Evolutionary conservation across 1,140 invertebrate species (phyloP).

Genomic region (Lepidotrigona ventralis): DNA sequence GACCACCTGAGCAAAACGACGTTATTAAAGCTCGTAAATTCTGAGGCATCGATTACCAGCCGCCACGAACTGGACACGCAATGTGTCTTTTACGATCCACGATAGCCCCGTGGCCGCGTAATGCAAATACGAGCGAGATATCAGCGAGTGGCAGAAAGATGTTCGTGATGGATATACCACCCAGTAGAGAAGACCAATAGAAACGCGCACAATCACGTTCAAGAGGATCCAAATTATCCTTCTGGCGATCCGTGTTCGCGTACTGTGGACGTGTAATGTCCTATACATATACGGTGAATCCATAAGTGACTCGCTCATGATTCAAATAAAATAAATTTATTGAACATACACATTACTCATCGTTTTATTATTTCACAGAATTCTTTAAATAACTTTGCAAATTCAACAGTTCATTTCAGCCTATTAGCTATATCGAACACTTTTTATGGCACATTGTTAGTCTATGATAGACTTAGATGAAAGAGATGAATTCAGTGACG

Average conservation of each 20-base stretch:
- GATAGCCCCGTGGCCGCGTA: neutral
- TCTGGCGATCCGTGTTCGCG: neutral
- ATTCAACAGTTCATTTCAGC: no score
- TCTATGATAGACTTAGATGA: no score
- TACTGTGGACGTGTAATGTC: neutral
- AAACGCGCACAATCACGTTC: conserved; percentile 5
- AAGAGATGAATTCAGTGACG: no score
- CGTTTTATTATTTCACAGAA: no score
- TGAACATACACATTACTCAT: no score
- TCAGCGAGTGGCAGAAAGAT: neutral
- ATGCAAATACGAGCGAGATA: neutral
- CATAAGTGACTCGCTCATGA: neutral
- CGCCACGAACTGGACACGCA: neutral
- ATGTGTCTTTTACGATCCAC: neutral
- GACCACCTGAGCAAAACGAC: conserved; percentile 9
- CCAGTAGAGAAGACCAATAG: neutral
- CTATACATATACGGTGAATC: neutral
- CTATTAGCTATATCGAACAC: no score
- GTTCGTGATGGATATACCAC: conserved; percentile 2
- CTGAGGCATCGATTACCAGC: conserved; percentile 23
- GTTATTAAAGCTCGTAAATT: conserved; percentile 38
- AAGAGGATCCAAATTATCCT: conserved; percentile 35
- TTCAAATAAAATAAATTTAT: no score
- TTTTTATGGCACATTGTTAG: no score
- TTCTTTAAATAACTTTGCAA: no score